Conservation (phyloP, 1,140 invertebrate species). For the Carcinoscorpius rotundicauda region DNA sequence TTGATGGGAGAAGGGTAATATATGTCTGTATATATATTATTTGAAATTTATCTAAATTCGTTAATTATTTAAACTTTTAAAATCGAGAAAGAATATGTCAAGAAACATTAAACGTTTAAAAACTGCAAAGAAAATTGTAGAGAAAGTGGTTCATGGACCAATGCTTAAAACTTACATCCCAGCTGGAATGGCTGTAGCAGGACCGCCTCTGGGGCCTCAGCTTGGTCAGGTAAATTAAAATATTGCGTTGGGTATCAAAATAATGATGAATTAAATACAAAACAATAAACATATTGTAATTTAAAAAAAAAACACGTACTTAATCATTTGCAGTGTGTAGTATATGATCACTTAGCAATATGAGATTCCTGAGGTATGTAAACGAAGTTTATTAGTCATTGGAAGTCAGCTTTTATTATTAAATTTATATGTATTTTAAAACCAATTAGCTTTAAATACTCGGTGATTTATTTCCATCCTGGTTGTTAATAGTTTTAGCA, state of each 20-base stretch:
- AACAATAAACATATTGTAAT: not conserved
- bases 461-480: too few relatives aligned
- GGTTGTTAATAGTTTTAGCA: too few relatives aligned
- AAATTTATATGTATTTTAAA: not conserved
- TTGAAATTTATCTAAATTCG: too few relatives aligned
- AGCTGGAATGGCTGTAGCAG: slow-evolving; percentile 25
- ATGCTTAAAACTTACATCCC: slow-evolving; percentile 22
- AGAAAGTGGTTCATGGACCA: slow-evolving; percentile 25
- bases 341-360: not conserved
- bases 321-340: not conserved
- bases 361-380: not conserved
- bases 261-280: not conserved
- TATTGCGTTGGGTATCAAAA: not conserved
- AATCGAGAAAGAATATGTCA: not conserved
- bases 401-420: slow-evolving; percentile 2
- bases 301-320: not conserved
- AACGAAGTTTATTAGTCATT: not conserved
- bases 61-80: too few relatives aligned
- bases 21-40: too few relatives aligned
- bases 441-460: too few relatives aligned
- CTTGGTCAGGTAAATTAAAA: slow-evolving; percentile 23
- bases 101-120: not conserved
- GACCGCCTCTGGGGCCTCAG: slow-evolving; percentile 26
- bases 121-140: slow-evolving; percentile 19
- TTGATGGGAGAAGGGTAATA: too few relatives aligned